phyloP scores from a whole-genome alignment of 2,888 invertebrate species.

The Cephus runcator region DNA sequence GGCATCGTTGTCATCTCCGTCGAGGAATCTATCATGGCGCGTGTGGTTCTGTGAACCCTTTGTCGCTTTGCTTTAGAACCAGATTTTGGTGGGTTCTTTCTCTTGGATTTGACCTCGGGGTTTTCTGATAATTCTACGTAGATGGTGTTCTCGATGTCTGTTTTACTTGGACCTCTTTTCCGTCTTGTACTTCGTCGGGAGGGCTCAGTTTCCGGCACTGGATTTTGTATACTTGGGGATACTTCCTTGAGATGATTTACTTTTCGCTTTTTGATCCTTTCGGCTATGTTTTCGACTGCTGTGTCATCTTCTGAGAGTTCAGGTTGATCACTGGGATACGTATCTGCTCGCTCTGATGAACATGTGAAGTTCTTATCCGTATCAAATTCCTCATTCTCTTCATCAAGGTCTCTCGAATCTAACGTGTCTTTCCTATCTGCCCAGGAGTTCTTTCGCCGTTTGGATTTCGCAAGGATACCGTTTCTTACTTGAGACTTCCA shows the following conservation, averaged over 20 bases:
- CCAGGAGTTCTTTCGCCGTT: conserved; percentile 22
- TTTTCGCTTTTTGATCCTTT: conserved; percentile 58
- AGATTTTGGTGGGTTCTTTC: conserved; percentile 12
- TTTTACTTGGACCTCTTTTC: not conserved
- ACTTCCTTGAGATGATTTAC: conserved; percentile 31
- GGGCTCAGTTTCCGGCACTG: not conserved
- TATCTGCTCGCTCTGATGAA: conserved; percentile 9
- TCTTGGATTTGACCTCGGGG: conserved; percentile 14
- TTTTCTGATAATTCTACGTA: not conserved
- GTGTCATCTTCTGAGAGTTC: not conserved
- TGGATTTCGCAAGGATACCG: conserved; percentile 34
- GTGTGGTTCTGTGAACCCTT: conserved; percentile 1
- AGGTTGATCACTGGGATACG: not conserved
- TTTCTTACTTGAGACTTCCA: conserved; percentile 32
- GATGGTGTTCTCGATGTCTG: conserved; percentile 14
- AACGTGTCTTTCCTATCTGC: conserved; percentile 14
- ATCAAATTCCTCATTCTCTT: conserved; percentile 19
- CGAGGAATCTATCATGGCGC: not conserved
- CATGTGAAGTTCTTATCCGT: not conserved
- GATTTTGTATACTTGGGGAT: not conserved
- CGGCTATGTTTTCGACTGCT: conserved; percentile 57
- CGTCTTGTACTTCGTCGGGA: not conserved
- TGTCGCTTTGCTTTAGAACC: conserved; percentile 14
- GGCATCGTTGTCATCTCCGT: not conserved
- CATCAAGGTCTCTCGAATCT: conserved; percentile 11